Evolutionary conservation across 2,888 invertebrate species (phyloP), one percentile per base, ranked within the genome.

Genomic region (Steinernema scapterisci): DNA sequence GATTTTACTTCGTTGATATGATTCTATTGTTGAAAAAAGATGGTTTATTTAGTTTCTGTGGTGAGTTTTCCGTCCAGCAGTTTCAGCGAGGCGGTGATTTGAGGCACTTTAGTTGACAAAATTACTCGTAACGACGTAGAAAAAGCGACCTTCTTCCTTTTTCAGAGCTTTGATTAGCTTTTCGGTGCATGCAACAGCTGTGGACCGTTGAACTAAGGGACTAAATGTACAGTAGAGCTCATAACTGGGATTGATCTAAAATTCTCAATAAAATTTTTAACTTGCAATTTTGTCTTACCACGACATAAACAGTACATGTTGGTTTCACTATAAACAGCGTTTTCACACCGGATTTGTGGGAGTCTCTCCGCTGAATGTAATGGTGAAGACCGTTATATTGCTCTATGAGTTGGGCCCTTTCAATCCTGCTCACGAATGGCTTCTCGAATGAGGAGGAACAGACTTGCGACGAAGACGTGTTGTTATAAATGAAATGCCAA

Each of bases 211-310:
- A 52, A 84, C 83, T 70, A 86, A 78, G 7, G 86, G 86, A 27
- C 79, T 80, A 75, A 86, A 84, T 25, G 83, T 79, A 75, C 86
- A 86, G 70, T 85, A 78, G 19, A 86, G 77, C 11, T 82, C 80
- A 73, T 84, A 85, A 52, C 81, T 80, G 44, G 82, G 82, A 19
- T 81, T 83, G 11, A 79, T 75, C 81, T 80, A 45, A 78, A 81
- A 6, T 19, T 16, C 21, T 54, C 48, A 54, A 25, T 23, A 9
- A 25, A 5, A 23, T 3, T 6, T 21, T 54, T 11, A 21, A 54
- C 5, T 3, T 13, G 54, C 23, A 63, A 31, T 6, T 5, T 27
- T 13, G 16, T 2, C 63, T 31, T 38, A 63, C 63, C 63, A 31
- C 63, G 16, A 63, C 63, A 13, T 63, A 63, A 2, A 63, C 31